phyloP scores from a whole-genome alignment of 2,888 invertebrate species.

The Julus scandinavius region DNA sequence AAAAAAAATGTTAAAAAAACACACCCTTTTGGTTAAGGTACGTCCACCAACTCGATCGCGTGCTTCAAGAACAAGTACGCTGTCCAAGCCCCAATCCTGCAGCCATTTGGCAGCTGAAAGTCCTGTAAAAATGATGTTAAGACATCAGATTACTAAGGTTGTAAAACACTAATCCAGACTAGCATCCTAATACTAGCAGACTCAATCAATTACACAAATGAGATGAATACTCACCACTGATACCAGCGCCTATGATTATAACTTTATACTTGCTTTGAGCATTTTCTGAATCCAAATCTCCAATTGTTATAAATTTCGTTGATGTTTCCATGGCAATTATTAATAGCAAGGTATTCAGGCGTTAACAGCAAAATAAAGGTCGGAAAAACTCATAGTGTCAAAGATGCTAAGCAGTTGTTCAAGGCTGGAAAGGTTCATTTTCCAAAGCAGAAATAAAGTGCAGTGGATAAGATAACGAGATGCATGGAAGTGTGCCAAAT shows the following conservation, averaged over 20 bases:
- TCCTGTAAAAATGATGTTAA: conserved; percentile 58
- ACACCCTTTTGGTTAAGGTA: conserved; percentile 62
- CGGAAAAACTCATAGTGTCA: conserved; percentile 5
- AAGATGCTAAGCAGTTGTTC: conserved; percentile 26
- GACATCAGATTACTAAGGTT: not conserved
- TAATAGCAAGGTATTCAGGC: not conserved
- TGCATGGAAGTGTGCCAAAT: not conserved
- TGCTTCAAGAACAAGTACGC: conserved; percentile 65
- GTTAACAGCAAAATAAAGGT: not conserved
- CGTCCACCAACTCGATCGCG: conserved; percentile 67
- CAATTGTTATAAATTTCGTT: conserved; percentile 49
- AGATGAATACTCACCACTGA: conserved; percentile 56
- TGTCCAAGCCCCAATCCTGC: conserved; percentile 59
- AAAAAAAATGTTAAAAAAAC: not conserved
- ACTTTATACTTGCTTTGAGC: conserved; percentile 51
- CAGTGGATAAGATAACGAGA: not conserved
- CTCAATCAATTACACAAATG: not conserved
- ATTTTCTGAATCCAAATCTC: not conserved
- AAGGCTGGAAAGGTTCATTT: conserved; percentile 35
- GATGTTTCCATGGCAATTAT: conserved; percentile 42
- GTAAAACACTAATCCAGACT: not conserved
- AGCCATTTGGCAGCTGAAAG: conserved; percentile 62
- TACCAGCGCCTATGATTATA: conserved; percentile 56
- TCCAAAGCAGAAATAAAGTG: conserved; percentile 33
- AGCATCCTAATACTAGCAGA: not conserved